Conservation (phyloP, 2,888 invertebrate genomes). For the Pterobdella sp. region DNA sequence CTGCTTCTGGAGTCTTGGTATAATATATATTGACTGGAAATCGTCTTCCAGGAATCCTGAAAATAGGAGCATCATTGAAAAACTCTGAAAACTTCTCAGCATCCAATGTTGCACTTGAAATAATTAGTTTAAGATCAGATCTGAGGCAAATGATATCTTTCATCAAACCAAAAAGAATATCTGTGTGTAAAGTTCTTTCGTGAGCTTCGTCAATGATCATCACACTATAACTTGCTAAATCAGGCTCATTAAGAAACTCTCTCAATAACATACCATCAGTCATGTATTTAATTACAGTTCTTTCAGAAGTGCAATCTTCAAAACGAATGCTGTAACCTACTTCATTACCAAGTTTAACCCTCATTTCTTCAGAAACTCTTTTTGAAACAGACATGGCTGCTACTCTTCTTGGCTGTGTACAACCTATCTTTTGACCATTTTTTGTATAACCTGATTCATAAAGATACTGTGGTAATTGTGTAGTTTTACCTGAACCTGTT, state of each 20-base stretch:
- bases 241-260: slow-evolving; percentile 94
- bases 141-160: slow-evolving; percentile 80
- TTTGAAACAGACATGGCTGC: slow-evolving; percentile 99
- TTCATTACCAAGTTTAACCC: slow-evolving; percentile 74
- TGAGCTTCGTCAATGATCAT: slow-evolving; percentile 99
- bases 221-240: slow-evolving; percentile 87
- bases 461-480: slow-evolving; percentile 58
- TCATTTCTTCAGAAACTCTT: slow-evolving; percentile 94
- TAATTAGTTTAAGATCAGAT: slow-evolving; percentile 84
- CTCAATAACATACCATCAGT: slow-evolving; percentile 95
- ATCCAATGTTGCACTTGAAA: slow-evolving; percentile 95
- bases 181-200: slow-evolving; percentile 93
- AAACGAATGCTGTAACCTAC: slow-evolving; percentile 78
- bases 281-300: slow-evolving; percentile 96
- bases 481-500: slow-evolving; percentile 58
- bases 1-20: slow-evolving; percentile 97
- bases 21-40: slow-evolving; percentile 98
- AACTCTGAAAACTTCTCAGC: slow-evolving; percentile 95
- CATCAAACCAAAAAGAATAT: slow-evolving; percentile 92
- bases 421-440: slow-evolving; percentile 77
- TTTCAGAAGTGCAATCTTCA: slow-evolving; percentile 96
- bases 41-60: slow-evolving; percentile 89
- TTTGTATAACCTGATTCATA: slow-evolving; percentile 54
- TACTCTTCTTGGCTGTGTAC: slow-evolving; percentile 91
- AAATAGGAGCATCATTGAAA: slow-evolving; percentile 96